Evolutionary conservation across 2,888 invertebrate species (phyloP).

Genomic region (Allygus modestus): DNA sequence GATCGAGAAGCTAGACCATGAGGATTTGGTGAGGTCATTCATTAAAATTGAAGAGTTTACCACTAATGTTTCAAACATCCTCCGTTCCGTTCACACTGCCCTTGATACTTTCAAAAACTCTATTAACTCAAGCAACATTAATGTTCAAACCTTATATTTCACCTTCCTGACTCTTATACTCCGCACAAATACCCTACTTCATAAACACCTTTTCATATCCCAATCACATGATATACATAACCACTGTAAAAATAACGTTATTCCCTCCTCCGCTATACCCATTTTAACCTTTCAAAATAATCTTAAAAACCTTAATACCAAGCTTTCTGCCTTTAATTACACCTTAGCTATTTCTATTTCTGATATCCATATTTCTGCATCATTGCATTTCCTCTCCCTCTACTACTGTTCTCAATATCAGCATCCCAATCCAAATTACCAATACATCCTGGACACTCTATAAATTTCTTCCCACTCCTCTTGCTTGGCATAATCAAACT

Average conservation of each 20-base stretch:
- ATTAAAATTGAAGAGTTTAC: background rate
- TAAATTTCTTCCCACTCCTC: slow-evolving; percentile 1
- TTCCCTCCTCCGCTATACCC: background rate
- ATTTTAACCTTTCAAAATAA: background rate
- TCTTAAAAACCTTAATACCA: background rate
- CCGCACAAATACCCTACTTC: too few relatives aligned
- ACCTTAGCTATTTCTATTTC: background rate
- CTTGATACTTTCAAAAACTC: slow-evolving; percentile 1
- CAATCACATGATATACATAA: too few relatives aligned
- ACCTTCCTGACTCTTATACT: too few relatives aligned
- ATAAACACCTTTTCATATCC: too few relatives aligned
- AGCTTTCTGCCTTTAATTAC: background rate
- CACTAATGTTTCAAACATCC: background rate
- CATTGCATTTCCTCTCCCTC: slow-evolving; percentile 4
- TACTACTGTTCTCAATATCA: background rate
- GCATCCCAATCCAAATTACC: background rate
- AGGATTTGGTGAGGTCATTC: background rate
- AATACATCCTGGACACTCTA: background rate
- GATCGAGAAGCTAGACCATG: slow-evolving; percentile 24
- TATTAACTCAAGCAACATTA: too few relatives aligned
- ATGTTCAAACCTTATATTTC: too few relatives aligned
- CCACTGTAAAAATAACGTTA: background rate
- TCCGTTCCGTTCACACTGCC: background rate
- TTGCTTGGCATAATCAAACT: slow-evolving; percentile 24
- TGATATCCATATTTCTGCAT: background rate